Base-by-base conservation (phyloP, 2,888 invertebrate genomes). In the Luffia ferchaultella region DNA sequence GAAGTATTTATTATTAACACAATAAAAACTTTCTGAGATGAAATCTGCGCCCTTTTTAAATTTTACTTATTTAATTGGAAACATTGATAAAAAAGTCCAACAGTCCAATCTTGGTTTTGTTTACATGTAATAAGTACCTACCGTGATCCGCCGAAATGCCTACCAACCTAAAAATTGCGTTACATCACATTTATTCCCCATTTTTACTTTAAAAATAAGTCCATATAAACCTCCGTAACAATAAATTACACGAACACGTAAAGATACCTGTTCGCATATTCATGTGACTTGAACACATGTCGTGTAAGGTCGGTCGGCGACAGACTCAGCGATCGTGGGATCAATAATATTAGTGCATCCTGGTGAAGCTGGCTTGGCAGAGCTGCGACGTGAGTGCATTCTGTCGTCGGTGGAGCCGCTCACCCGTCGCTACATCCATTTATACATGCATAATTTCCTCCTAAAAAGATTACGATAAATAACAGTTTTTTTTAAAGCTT, bases 391-490 rank as follows among this genome's bases (percentile, higher is more conserved):
- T 74, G 76, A 80, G 79, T 80, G 80, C 80, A 80, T 79, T 80
- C 75, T 75, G 76, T 74, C 78, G 79, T 77, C 69, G 71, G 64
- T 68, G 68, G 67, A 76, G 65, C 68, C 73, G 70, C 72, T 63
- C 69, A 65, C 70, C 73, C 76, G 70, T 30, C 12, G 30, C 30
- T 30, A 30, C 3, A 30, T 30, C 30, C 12, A 30, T 30, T 30
- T 20, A 15, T 15, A 20, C 16, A 43, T 46, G 46, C 42, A 42
- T 50, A 46, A 49, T 20, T 45, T n/a, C n/a, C n/a, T n/a, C n/a
- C n/a, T n/a, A n/a, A n/a, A n/a, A n/a, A n/a, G n/a, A n/a, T n/a
- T n/a, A n/a, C 15, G 15, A 17, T 17, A 43, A 40, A 43, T 16
- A 43, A 43, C 2, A 17, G 43, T 2, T 45, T 45, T 12, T 19